These are phyloP conservation scores for Lutjanus argentimaculatus DNA, from an alignment of 2,797 vertebrate genomes.

Conservation along the genomic window DNA sequence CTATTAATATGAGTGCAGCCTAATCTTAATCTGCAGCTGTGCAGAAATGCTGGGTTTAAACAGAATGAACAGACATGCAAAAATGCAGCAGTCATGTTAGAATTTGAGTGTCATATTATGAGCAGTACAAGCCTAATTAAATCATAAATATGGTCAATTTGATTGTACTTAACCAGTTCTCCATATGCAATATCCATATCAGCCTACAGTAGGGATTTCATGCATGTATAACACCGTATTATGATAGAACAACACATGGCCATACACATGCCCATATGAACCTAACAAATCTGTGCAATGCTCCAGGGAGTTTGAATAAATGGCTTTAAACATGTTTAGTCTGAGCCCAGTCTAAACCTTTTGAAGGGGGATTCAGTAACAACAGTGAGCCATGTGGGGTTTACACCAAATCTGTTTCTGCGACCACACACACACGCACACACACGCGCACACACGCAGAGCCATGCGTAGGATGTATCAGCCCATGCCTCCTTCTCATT, in stretches of 20 bases:
- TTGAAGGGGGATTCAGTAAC: conserved; percentile 24
- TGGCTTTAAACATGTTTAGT: background rate
- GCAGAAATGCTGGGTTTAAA: too few relatives aligned
- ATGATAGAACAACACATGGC: background rate
- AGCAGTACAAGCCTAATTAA: background rate
- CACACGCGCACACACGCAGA: conserved; percentile 16
- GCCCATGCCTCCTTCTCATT: conserved; percentile 19
- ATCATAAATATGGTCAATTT: conserved; percentile 4
- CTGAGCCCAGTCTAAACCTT: conserved; percentile 2
- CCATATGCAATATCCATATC: background rate
- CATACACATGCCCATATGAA: background rate
- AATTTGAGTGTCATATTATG: too few relatives aligned
- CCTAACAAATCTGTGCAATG: conserved; percentile 15
- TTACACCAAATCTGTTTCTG: conserved; percentile 18
- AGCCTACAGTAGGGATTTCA: background rate
- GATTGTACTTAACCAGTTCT: background rate
- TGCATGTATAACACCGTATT: conserved; percentile 1
- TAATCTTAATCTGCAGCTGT: too few relatives aligned
- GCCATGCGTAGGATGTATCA: conserved; percentile 28
- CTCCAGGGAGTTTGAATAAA: conserved; percentile 19
- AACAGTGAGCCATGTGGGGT: conserved; percentile 38
- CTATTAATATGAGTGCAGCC: too few relatives aligned
- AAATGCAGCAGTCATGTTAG: too few relatives aligned
- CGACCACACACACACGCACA: conserved; percentile 45
- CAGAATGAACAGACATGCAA: too few relatives aligned